Evolutionary conservation across 2,113 vertebrate species (phyloP).

Genomic region (Odobenus rosmarus): DNA sequence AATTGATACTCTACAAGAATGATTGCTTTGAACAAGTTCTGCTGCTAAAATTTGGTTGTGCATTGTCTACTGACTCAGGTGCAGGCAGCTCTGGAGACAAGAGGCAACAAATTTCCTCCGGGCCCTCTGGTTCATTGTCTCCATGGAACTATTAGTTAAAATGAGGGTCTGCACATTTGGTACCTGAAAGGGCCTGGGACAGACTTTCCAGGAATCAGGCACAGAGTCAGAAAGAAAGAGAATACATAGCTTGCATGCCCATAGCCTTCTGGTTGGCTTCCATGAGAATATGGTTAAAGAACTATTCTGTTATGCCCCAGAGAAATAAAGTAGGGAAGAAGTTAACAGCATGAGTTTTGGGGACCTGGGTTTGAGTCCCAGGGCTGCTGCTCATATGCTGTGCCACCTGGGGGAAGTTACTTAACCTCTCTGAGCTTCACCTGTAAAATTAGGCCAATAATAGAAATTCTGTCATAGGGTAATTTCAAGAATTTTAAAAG

Average conservation of each 20-base stretch:
- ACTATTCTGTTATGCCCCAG: neutral
- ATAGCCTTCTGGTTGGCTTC: neutral
- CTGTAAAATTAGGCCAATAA: neutral
- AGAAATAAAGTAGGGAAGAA: neutral
- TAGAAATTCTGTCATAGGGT: neutral
- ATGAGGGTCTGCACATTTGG: neutral
- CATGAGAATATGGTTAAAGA: neutral
- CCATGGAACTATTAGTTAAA: neutral
- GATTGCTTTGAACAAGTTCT: neutral
- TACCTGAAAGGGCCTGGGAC: neutral
- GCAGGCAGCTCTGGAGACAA: neutral
- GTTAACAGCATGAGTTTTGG: neutral
- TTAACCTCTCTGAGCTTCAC: conserved; percentile 16
- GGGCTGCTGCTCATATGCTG: neutral
- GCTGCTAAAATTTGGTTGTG: neutral
- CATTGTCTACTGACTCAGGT: neutral
- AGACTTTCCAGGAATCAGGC: neutral
- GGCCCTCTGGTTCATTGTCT: neutral
- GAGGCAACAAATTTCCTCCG: neutral
- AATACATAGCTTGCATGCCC: neutral
- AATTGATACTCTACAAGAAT: neutral
- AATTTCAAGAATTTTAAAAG: neutral
- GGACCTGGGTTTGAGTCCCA: neutral
- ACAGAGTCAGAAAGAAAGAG: neutral
- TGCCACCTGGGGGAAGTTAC: neutral